A percentile compares a stretch with the other conserved stretches of the same genome.
These are phyloP conservation scores for Drosophila bocki DNA, from an alignment of 1,140 invertebrate species.

Conservation along the genomic window DNA sequence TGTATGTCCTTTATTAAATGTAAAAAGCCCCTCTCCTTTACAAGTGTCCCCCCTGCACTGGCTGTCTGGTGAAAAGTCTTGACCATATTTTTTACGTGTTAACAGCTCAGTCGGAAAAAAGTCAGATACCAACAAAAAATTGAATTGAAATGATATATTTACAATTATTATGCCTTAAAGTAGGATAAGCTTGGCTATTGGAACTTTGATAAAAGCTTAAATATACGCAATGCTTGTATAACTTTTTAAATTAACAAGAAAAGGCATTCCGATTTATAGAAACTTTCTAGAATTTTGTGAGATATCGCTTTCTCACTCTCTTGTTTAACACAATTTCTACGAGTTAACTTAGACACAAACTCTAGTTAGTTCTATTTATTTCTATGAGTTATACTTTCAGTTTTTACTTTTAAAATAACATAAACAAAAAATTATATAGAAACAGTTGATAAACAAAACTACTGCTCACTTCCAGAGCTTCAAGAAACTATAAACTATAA, in stretches of 20 bases:
- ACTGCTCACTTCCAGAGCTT: neutral
- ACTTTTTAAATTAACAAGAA: neutral
- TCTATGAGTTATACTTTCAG: neutral
- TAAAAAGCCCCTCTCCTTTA: neutral
- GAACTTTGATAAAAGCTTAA: too few species aligned
- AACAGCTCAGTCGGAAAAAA: neutral
- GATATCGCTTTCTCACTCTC: too few species aligned
- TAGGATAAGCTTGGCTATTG: neutral
- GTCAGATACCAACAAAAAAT: neutral
- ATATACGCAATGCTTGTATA: neutral
- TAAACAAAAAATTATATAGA: neutral
- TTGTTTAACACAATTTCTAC: too few species aligned
- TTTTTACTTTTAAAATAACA: neutral
- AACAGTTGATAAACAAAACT: neutral
- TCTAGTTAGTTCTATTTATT: too few species aligned
- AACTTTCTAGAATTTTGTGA: too few species aligned
- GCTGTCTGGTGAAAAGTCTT: conserved; percentile 8
- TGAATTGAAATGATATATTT: too few species aligned
- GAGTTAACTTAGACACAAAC: too few species aligned
- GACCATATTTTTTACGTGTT: conserved; percentile 5
- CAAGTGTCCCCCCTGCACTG: neutral
- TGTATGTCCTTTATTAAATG: conserved; percentile 50
- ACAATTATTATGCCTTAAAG: neutral
- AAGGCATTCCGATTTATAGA: neutral
- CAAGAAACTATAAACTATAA: neutral